Percentiles rank a stretch among this genome's conserved stretches.
Evolutionary conservation across 2,113 vertebrate species (phyloP).

Genomic region (Chaetodon auriga): DNA sequence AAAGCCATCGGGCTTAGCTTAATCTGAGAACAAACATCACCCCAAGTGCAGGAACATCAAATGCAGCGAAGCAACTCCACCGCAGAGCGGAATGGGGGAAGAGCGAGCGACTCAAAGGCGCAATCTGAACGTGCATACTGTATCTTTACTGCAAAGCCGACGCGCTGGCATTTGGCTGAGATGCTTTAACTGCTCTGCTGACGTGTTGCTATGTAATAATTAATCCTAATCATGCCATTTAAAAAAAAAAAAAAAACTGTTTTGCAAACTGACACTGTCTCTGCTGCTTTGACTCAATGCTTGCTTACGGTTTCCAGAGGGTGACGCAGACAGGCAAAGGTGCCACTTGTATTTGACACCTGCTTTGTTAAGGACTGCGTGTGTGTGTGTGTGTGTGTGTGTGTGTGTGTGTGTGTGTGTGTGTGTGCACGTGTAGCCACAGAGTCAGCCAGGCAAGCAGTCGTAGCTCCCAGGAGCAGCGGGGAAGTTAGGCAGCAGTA

Average conservation of each 20-base stretch:
- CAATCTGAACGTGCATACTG: background rate
- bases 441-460: slow-evolving; percentile 57
- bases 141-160: slow-evolving; percentile 2
- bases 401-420: background rate
- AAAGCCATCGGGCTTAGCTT: slow-evolving; percentile 64
- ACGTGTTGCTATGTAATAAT: slow-evolving; percentile 53
- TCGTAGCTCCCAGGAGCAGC: slow-evolving; percentile 55
- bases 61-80: slow-evolving; percentile 26
- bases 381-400: background rate
- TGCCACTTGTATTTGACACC: slow-evolving; percentile 63
- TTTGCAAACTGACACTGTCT: slow-evolving; percentile 32
- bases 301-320: slow-evolving; percentile 25
- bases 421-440: slow-evolving; percentile 4
- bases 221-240: slow-evolving; percentile 35
- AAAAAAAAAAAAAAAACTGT: too few species aligned
- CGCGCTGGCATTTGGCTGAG: slow-evolving; percentile 27
- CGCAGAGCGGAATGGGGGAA: background rate
- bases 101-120: slow-evolving; percentile 12
- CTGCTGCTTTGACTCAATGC: slow-evolving; percentile 20
- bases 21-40: slow-evolving; percentile 75
- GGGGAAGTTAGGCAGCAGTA: slow-evolving; percentile 60
- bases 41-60: slow-evolving; percentile 57
- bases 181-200: slow-evolving; percentile 23
- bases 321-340: slow-evolving; percentile 48
- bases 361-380: slow-evolving; percentile 48